Evolutionary conservation across 1,140 invertebrate genomes (phyloP).

Genomic region (Campodea augens): DNA sequence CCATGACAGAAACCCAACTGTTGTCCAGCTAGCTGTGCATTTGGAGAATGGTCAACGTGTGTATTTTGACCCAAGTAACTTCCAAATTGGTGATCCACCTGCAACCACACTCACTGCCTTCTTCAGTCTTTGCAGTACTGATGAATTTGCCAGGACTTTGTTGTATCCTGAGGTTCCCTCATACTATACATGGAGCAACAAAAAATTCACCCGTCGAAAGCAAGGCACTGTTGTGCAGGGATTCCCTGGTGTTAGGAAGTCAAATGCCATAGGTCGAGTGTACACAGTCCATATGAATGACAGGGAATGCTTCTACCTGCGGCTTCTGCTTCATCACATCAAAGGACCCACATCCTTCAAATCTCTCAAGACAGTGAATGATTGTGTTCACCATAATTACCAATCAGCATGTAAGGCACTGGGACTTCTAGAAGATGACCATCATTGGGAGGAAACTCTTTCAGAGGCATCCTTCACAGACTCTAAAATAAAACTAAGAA

Average conservation of each 20-base stretch:
- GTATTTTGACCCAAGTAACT: constrained; percentile 14
- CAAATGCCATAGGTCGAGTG: constrained; percentile 15
- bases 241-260: constrained; percentile 8
- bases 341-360: constrained; percentile 20
- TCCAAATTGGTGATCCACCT: constrained; percentile 5
- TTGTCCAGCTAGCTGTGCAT: constrained; percentile 22
- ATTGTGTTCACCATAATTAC: constrained; percentile 15
- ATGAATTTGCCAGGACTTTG: neutral
- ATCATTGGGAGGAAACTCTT: constrained; percentile 16
- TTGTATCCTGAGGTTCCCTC: constrained; percentile 12
- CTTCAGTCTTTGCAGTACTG: constrained; percentile 3
- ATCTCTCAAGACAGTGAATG: constrained; percentile 19
- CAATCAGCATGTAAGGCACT: constrained; percentile 12
- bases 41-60: constrained; percentile 18
- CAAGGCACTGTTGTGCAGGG: constrained; percentile 7
- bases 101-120: constrained; percentile 8
- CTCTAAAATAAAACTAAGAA: constrained; percentile 12
- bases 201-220: constrained; percentile 9
- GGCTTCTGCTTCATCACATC: constrained; percentile 20
- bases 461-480: constrained; percentile 10
- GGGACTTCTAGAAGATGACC: constrained; percentile 20
- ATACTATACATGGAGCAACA: constrained; percentile 10
- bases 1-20: constrained; percentile 20
- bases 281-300: constrained; percentile 19
- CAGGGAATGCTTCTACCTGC: constrained; percentile 17